A percentile compares a stretch with the other conserved stretches of the same genome.
phyloP scores from a whole-genome alignment of 2,888 invertebrate species.

The Parnassius mnemosyne region DNA sequence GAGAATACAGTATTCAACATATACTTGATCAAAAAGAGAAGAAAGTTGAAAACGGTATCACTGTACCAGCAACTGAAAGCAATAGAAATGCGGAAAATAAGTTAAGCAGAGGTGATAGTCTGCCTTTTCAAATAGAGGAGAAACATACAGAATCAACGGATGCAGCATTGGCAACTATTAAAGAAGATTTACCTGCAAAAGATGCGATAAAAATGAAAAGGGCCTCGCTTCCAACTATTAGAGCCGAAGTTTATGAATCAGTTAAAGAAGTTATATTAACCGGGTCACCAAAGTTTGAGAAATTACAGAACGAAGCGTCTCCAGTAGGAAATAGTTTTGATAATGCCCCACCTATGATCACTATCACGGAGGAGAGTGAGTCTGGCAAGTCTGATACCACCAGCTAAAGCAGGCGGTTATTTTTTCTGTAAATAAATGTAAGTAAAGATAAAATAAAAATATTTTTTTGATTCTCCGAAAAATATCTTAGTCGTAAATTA shows the following conservation, averaged over 20 bases:
- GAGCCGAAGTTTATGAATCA: constrained; percentile 77
- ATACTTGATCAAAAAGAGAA: constrained; percentile 64
- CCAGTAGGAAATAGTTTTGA: constrained; percentile 50
- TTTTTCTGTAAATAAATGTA: constrained; percentile 47
- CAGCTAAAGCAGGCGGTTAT: constrained; percentile 55
- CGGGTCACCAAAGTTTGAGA: constrained; percentile 81
- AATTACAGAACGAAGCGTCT: constrained; percentile 77
- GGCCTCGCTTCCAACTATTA: constrained; percentile 66
- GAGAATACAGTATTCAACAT: constrained; percentile 69
- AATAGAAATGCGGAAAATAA: constrained; percentile 68
- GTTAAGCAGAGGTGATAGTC: constrained; percentile 76
- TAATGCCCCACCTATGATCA: constrained; percentile 69
- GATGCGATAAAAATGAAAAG: constrained; percentile 61
- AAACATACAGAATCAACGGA: constrained; percentile 45
- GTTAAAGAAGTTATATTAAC: constrained; percentile 77
- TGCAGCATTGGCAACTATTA: constrained; percentile 57
- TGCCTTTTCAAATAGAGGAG: constrained; percentile 78
- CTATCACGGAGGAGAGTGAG: constrained; percentile 73
- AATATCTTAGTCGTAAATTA: background rate
- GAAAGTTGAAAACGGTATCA: constrained; percentile 66
- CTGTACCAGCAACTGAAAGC: constrained; percentile 56
- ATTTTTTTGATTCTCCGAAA: constrained; percentile 24
- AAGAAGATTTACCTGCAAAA: constrained; percentile 62
- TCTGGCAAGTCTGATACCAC: constrained; percentile 62
- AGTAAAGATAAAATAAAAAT: constrained; percentile 32